Percentiles rank a stretch among this genome's conserved stretches.
Conservation (phyloP, 2,888 invertebrate species). For the Drosophila mercatorum region DNA sequence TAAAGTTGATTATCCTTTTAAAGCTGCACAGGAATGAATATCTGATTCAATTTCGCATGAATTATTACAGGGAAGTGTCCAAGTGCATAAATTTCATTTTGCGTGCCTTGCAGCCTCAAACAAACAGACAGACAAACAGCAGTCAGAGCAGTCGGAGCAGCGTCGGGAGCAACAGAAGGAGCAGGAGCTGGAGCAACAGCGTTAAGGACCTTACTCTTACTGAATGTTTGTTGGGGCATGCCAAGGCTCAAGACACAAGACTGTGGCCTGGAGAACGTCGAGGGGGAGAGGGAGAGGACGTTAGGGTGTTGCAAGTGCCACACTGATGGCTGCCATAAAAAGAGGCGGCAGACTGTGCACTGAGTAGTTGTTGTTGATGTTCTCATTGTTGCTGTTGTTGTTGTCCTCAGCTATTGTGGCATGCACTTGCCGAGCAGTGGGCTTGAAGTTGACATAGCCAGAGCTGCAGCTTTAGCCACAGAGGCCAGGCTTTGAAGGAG, state of each 20-base stretch:
- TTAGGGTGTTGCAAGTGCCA: constrained; percentile 34
- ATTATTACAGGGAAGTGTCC: constrained; percentile 78
- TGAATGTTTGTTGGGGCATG: constrained; percentile 69
- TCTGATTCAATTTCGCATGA: constrained; percentile 81
- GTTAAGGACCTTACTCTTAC: constrained; percentile 58
- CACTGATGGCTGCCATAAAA: constrained; percentile 69
- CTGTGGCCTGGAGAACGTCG: constrained; percentile 2
- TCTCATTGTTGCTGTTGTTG: constrained; percentile 15
- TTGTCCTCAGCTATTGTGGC: constrained; percentile 60
- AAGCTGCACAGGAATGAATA: constrained; percentile 75
- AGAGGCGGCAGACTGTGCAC: constrained; percentile 75
- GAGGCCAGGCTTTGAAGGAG: constrained; percentile 51
- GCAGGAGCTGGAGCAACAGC: constrained; percentile 29
- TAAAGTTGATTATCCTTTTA: constrained; percentile 78
- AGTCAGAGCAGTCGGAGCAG: constrained; percentile 1
- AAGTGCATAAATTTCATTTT: constrained; percentile 79
- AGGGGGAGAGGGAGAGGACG: background rate
- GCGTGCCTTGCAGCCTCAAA: constrained; percentile 51
- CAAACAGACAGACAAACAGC: constrained; percentile 43
- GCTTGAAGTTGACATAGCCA: constrained; percentile 70
- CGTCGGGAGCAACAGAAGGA: background rate
- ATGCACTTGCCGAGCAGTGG: constrained; percentile 64
- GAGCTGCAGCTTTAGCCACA: constrained; percentile 9
- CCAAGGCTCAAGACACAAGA: constrained; percentile 53
- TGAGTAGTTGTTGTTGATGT: constrained; percentile 46